A percentile compares a stretch with the other conserved stretches of the same genome.
Conservation (phyloP, 2,888 invertebrate species). For the Girardia tigrina region DNA sequence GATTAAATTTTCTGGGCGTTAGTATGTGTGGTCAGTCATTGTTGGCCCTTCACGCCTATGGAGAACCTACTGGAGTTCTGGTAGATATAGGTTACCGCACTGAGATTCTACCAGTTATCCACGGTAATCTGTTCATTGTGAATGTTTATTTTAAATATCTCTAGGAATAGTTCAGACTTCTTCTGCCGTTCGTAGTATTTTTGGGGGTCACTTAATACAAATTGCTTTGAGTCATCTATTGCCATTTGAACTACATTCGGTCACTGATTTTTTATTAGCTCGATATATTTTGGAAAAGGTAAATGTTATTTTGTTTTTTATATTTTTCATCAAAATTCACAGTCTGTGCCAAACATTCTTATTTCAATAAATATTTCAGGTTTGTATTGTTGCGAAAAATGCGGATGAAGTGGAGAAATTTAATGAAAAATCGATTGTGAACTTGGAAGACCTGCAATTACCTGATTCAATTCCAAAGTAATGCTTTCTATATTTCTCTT, state of each 20-base stretch:
- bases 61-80: conserved; percentile 55
- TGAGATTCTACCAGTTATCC: conserved; percentile 55
- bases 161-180: conserved; percentile 49
- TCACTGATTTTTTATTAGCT: conserved; percentile 52
- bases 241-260: conserved; percentile 48
- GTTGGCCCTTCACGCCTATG: conserved; percentile 55
- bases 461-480: neutral
- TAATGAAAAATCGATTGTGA: neutral
- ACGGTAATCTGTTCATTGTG: conserved; percentile 49
- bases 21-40: conserved; percentile 55
- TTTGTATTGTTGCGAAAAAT: conserved; percentile 52
- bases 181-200: conserved; percentile 54
- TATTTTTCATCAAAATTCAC: neutral
- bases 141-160: neutral
- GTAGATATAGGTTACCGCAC: conserved; percentile 56
- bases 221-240: conserved; percentile 51
- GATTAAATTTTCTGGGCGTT: conserved; percentile 49
- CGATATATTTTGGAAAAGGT: conserved; percentile 53
- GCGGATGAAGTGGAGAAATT: conserved; percentile 42
- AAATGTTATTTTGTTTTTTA: no score
- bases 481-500: neutral
- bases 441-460: neutral
- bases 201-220: conserved; percentile 53
- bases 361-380: conserved; percentile 40
- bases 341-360: neutral